Conservation (phyloP, 2,888 invertebrate species). For the Phaedon cochleariae region DNA sequence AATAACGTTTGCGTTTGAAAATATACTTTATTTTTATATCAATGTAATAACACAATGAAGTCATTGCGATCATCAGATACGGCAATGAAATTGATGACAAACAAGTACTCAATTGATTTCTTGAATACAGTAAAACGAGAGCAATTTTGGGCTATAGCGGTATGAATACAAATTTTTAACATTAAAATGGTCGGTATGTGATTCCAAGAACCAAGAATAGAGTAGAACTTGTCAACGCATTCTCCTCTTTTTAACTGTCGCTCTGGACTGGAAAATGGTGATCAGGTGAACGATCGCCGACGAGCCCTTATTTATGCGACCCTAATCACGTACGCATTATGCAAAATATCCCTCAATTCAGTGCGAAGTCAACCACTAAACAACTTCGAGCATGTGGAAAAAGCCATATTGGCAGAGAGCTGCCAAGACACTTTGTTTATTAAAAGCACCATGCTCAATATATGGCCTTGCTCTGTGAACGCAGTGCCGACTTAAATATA, state of each 20-base stretch:
- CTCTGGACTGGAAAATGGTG: not conserved
- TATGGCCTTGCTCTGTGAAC: constrained; percentile 43
- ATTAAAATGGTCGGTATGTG: too few relatives aligned
- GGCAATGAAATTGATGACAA: too few relatives aligned
- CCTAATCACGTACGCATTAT: constrained; percentile 10
- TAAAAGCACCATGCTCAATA: constrained; percentile 44
- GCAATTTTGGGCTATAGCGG: too few relatives aligned
- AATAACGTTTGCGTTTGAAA: too few relatives aligned
- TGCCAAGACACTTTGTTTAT: constrained; percentile 46
- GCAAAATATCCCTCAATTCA: constrained; percentile 31
- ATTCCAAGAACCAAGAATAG: too few relatives aligned
- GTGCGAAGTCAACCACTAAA: constrained; percentile 40
- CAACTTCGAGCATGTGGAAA: constrained; percentile 36
- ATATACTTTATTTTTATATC: too few relatives aligned
- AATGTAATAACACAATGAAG: too few relatives aligned
- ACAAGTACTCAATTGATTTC: too few relatives aligned
- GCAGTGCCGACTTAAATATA: constrained; percentile 44
- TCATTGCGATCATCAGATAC: too few relatives aligned
- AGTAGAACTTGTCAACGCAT: not conserved
- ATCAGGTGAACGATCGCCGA: not conserved
- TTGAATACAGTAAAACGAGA: too few relatives aligned
- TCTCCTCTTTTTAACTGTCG: not conserved
- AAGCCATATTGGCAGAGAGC: constrained; percentile 43
- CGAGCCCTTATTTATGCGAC: not conserved
- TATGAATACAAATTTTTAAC: too few relatives aligned